These are phyloP conservation scores for Lottia gigantea DNA, from an alignment of 2,888 invertebrate genomes.

Conservation along the genomic window DNA sequence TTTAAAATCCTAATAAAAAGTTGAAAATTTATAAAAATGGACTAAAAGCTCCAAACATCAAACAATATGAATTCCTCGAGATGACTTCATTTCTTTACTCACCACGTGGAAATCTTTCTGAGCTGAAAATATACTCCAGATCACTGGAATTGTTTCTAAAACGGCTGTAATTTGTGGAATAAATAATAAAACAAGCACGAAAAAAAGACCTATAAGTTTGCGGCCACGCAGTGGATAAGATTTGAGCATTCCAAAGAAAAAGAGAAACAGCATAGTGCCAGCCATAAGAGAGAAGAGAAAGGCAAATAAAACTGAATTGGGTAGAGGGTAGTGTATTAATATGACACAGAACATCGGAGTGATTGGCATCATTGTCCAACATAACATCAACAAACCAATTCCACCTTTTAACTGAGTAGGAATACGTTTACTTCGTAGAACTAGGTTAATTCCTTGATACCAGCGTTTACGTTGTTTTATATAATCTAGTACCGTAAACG, in stretches of 20 bases:
- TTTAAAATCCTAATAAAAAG: too few species aligned
- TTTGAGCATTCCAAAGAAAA: constrained; percentile 50
- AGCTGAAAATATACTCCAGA: too few species aligned
- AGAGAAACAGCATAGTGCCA: constrained; percentile 47
- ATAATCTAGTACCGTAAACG: constrained; percentile 48
- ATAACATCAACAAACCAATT: constrained; percentile 41
- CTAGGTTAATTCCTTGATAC: constrained; percentile 50
- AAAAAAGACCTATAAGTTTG: too few species aligned
- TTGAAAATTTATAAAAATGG: too few species aligned
- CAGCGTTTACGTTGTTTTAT: constrained; percentile 49
- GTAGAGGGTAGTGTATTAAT: constrained; percentile 43
- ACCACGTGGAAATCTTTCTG: too few species aligned
- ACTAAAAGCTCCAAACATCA: too few species aligned
- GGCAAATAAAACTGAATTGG: constrained; percentile 39
- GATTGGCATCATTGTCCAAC: constrained; percentile 46
- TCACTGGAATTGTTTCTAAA: too few species aligned
- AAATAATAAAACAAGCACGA: too few species aligned
- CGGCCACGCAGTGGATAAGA: constrained; percentile 40
- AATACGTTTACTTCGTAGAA: constrained; percentile 38
- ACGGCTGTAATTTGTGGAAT: too few species aligned
- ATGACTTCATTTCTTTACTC: too few species aligned
- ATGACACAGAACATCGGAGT: constrained; percentile 45
- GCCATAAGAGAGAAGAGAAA: constrained; percentile 42
- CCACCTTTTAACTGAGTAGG: constrained; percentile 43
- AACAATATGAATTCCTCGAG: too few species aligned